Base-by-base conservation (phyloP, 2,797 vertebrate species). In the Catamblyrhynchus diadema region DNA sequence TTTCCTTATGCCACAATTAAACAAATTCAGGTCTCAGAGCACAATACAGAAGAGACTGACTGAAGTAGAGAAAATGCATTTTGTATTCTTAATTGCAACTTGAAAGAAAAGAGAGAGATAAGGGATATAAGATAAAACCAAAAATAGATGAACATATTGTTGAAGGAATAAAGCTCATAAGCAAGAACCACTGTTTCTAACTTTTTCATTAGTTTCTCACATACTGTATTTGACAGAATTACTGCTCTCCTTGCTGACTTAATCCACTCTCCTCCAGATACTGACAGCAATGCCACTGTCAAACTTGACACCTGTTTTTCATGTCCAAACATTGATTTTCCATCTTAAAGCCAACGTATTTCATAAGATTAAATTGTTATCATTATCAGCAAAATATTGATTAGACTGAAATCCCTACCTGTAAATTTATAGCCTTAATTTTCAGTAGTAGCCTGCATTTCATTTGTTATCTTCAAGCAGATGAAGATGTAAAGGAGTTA, bases 391-490 rank as follows among this genome's bases (percentile, higher is more conserved):
- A 94, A 96, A 96, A 86, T 97, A 98, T 97, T 96, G 97, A 98
- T 97, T 96, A 92, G 67, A 90, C 91, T 94, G 86, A 97, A 97
- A 96, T 96, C 91, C 66, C 84, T 93, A 94, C 81, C 94, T 95
- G 90, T 89, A 96, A 97, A 98, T 98, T 97, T 97, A 97, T 57
- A 95, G 95, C 95, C 95, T 97, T 97, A 96, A 97, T 98, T 97
- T 98, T 84, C 91, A 97, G 85, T 53, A 95, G 87, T 33, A 51
- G 33, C 35, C 32, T 47, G 53, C 21, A 93, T 95, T 97, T 93
- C 67, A 97, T 93, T 93, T 23, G 30, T 96, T 97, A 96, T 85
- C 88, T 95, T 96, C 92, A 96, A 94, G 85, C 37, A 57, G 82
- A 96, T 90, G 75, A 97, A 97, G 94, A 97, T 86, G 82, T 90